Base-by-base conservation (phyloP, 2,888 invertebrate species). In the Cosmia trapezina region DNA sequence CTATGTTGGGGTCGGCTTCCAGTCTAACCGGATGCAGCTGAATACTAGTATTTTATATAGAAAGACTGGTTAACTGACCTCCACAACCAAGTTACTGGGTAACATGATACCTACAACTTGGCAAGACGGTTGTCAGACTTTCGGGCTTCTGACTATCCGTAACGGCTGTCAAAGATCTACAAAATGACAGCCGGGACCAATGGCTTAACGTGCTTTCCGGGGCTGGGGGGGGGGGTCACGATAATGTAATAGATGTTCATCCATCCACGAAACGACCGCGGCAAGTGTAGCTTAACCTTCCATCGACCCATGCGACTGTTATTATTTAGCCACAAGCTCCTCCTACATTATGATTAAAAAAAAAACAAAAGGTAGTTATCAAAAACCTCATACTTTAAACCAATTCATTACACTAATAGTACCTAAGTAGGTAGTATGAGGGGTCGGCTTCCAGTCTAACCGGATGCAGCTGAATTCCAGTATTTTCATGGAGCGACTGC, bases 361-460 rank as follows among this genome's bases (percentile, higher is more conserved):
- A 28, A 28, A 28, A 28, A 28, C 28, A 28, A 28, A 28, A 28
- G 28, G 28, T 28, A 45, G 43, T 45, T 3, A 3, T 12, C 12
- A 12, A 45, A 45, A 45, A 11, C 12, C 12, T 45, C 12, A 12
- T 8, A 45, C 3, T 45, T 45, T 45, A 45, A 45, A 45, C 1
- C 43, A 45, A 28, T 28, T n/a, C n/a, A 66, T 66, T 59, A 62
- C 17, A 78, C 19, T 51, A 54, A 45, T 41, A 65, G 14, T 77
- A 53, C 41, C 37, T 69, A 68, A 22, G n/a, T n/a, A n/a, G n/a
- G 37, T 70, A 54, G n/a, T 43, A n/a, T n/a, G 1, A 4, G 28
- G 14, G n/a, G n/a, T n/a, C n/a, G n/a, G n/a, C n/a, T n/a, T n/a
- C n/a, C n/a, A n/a, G n/a, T n/a, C n/a, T n/a, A n/a, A n/a, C n/a